Conservation (phyloP, 2,797 vertebrate genomes). For the Arrhamphus sclerolepis region DNA sequence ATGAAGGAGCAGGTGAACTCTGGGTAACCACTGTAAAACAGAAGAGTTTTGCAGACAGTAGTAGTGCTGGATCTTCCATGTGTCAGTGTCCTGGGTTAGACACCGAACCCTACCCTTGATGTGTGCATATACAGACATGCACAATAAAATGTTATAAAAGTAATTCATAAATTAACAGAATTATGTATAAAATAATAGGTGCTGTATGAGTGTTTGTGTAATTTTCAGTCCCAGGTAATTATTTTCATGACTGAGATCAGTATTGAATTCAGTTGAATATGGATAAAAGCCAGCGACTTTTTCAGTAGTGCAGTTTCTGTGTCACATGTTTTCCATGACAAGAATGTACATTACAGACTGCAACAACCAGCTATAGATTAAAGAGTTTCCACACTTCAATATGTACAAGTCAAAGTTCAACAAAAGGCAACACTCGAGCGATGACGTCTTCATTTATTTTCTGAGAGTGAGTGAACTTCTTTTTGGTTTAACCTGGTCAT, state of each 20-base stretch:
- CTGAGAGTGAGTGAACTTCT: conserved; percentile 49
- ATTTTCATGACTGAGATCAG: no score
- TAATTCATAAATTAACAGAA: no score
- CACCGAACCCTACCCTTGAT: no score
- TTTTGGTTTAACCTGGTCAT: conserved; percentile 53
- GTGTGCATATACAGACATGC: no score
- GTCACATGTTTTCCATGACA: conserved; percentile 3
- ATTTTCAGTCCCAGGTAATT: no score
- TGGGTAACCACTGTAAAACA: conserved; percentile 37
- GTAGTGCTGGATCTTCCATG: no score
- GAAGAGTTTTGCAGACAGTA: conserved; percentile 6
- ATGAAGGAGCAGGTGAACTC: conserved; percentile 27
- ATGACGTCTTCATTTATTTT: conserved; percentile 49
- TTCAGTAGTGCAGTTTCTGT: no score
- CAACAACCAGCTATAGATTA: conserved; percentile 20
- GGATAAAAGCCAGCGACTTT: no score
- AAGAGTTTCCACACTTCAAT: conserved; percentile 33
- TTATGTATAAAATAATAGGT: no score
- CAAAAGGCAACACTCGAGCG: conserved; percentile 43
- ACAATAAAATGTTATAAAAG: no score
- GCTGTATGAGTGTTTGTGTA: conserved; percentile 15
- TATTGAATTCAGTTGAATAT: no score
- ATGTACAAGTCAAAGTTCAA: conserved; percentile 40
- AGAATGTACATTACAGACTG: conserved; percentile 25
- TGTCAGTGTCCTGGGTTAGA: no score